phyloP scores from a whole-genome alignment of 2,113 vertebrate species.

The Pomatorhinus ruficollis region DNA sequence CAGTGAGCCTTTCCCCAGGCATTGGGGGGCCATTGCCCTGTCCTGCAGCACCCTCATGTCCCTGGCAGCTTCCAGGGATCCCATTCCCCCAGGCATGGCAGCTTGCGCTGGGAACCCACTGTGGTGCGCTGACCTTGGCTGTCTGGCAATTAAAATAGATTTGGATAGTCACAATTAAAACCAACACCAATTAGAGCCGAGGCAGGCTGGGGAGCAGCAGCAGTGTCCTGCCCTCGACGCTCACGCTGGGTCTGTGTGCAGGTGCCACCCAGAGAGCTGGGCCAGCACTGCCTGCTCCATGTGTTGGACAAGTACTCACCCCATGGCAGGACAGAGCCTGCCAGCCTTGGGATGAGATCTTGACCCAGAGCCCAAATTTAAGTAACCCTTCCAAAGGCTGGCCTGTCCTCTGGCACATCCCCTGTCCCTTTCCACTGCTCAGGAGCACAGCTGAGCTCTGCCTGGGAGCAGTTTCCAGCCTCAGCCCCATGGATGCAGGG shows the following conservation, averaged over 20 bases:
- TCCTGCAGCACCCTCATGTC: not conserved
- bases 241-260: fast-evolving
- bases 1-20: not conserved
- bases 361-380: not conserved
- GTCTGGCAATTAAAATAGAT: not conserved
- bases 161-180: not conserved
- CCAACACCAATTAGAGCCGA: not conserved
- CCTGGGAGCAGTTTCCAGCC: not conserved
- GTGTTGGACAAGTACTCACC: fast-evolving
- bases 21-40: fast-evolving
- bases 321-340: not conserved
- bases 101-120: fast-evolving
- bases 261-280: fast-evolving
- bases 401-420: fast-evolving
- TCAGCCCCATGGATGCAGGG: not conserved
- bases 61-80: not conserved
- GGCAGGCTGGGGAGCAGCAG: not conserved
- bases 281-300: not conserved
- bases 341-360: not conserved
- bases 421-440: fast-evolving
- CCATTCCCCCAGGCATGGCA: fast-evolving
- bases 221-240: fast-evolving
- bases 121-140: not conserved
- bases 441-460: fast-evolving
- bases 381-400: not conserved